Evolutionary conservation across 2,888 invertebrate genomes (phyloP), one percentile per base, ranked within the genome.

Genomic region (Stenolophus ochropezus): DNA sequence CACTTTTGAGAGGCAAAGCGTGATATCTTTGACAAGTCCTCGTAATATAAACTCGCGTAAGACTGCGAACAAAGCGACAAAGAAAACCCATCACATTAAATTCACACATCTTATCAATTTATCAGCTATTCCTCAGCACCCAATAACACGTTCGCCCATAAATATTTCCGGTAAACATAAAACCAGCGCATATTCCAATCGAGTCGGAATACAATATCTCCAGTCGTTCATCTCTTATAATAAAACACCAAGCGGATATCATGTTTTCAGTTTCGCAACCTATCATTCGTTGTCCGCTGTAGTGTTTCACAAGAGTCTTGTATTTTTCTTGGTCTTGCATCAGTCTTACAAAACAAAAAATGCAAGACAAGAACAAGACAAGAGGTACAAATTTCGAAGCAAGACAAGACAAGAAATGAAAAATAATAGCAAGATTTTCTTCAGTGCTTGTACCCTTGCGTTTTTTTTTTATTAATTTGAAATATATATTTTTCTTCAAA

Each of bases 151-250:
- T 69, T 18, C 18, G 3, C 33, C 23, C 65, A 69, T 69, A 27
- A 61, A 61, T 61, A 61, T 61, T 25, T 61, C 61, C 61, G 61
- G 61, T 61, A 61, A 69, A 69, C 65, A 69, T 69, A 69, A 69
- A 69, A 69, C 18, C 33, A 16, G 27, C 65, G 65, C 65, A 69
- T 69, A 69, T 69, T 69, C 65, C 18, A 69, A 69, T 69, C 42
- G 11, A 18, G 1, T 8, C 1, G 65, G 65, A 69, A 69, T 69
- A 69, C 65, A 69, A 69, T 69, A 69, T 69, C 65, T 33, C 25
- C 6, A 21, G 27, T 61, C 65, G 65, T 69, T 69, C 65, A 69
- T 69, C 27, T 69, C 33, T 27, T 8, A 69, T 69, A 69, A 33
- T 69, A 69, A 69, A 69, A 61, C 18, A 33, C 33, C 65, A 69